These are phyloP conservation scores for Notolabrus celidotus DNA, from an alignment of 2,797 vertebrate genomes.

Conservation along the genomic window DNA sequence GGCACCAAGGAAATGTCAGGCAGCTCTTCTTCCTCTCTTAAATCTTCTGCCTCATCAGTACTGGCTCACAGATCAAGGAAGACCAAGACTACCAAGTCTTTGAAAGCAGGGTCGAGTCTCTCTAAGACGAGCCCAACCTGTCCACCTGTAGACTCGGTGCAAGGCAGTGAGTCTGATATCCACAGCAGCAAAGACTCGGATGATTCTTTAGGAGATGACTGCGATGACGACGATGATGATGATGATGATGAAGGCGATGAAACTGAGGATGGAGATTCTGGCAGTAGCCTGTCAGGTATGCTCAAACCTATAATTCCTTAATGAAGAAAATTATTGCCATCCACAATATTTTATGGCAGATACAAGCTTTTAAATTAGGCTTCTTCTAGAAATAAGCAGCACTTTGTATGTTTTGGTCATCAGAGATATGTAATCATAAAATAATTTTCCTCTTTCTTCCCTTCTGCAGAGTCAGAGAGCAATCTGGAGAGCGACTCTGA, in stretches of 20 bases:
- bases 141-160: slow-evolving; percentile 84
- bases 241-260: slow-evolving; percentile 84
- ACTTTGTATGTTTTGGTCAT: slow-evolving; percentile 20
- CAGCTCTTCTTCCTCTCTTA: slow-evolving; percentile 69
- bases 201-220: slow-evolving; percentile 92
- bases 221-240: slow-evolving; percentile 87
- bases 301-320: slow-evolving; percentile 4
- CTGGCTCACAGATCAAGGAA: slow-evolving; percentile 81
- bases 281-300: slow-evolving; percentile 94
- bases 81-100: slow-evolving; percentile 76
- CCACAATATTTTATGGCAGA: too few species aligned
- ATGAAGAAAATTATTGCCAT: too few species aligned
- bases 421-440: slow-evolving; percentile 38
- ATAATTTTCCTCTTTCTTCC: slow-evolving; percentile 17
- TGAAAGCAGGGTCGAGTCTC: slow-evolving; percentile 73
- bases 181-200: slow-evolving; percentile 94
- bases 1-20: slow-evolving; percentile 82
- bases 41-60: slow-evolving; percentile 81
- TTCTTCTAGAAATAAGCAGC: slow-evolving; percentile 13
- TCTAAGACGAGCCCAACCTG: slow-evolving; percentile 78
- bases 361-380: slow-evolving; percentile 18
- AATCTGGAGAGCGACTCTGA: slow-evolving; percentile 93
- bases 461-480: slow-evolving; percentile 90
- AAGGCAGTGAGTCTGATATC: slow-evolving; percentile 89
- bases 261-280: slow-evolving; percentile 87